These are phyloP conservation scores for Gulo gulo DNA, from an alignment of 2,113 vertebrate species.

Conservation along the genomic window DNA sequence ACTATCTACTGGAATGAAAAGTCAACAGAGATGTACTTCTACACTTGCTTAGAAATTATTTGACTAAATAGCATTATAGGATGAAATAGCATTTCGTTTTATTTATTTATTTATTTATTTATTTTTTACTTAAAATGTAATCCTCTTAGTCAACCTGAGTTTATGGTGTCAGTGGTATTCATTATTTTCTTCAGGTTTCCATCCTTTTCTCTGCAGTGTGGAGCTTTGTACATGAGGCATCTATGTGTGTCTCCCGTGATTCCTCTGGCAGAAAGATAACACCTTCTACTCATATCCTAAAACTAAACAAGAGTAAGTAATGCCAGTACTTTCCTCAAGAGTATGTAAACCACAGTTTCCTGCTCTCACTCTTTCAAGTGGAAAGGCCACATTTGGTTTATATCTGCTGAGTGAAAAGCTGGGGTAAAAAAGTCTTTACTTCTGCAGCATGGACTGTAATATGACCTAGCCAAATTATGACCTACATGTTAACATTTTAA, in stretches of 20 bases:
- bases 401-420: neutral
- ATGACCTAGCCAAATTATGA: neutral
- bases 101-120: neutral
- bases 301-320: neutral
- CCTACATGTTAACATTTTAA: neutral
- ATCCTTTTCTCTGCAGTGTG: neutral
- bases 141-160: neutral
- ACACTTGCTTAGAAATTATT: neutral
- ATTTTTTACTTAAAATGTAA: neutral
- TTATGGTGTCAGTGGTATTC: neutral
- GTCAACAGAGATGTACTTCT: neutral
- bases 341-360: neutral
- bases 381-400: neutral
- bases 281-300: neutral
- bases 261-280: neutral
- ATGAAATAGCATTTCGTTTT: neutral
- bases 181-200: neutral
- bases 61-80: neutral
- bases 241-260: fast-evolving
- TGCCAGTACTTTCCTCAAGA: neutral
- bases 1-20: neutral
- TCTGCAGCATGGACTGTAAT: neutral
- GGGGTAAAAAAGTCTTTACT: neutral
- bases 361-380: neutral
- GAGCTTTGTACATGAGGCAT: neutral